phyloP scores from a whole-genome alignment of 1,140 invertebrate genomes.

The Meloidogyne exigua region DNA sequence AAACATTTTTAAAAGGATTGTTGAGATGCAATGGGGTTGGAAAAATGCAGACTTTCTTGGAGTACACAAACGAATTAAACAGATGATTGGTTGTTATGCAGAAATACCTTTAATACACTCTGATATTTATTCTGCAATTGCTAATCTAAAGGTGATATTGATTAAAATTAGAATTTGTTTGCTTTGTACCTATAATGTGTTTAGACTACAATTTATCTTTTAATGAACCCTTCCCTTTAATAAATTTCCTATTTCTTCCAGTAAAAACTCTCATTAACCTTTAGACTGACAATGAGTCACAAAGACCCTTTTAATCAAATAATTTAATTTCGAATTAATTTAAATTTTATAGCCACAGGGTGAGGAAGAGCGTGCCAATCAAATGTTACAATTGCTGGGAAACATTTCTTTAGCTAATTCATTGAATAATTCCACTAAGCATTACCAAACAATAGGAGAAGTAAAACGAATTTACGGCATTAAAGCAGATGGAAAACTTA shows the following conservation, averaged over 20 bases:
- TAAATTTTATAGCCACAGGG: constrained; percentile 39
- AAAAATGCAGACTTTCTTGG: constrained; percentile 53
- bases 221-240: too few relatives aligned
- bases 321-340: constrained; percentile 13
- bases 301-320: too few relatives aligned
- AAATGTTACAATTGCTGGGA: constrained; percentile 36
- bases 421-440: not conserved
- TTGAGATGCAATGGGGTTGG: constrained; percentile 57
- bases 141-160: constrained; percentile 37
- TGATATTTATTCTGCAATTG: constrained; percentile 51
- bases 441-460: constrained; percentile 54
- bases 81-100: constrained; percentile 44
- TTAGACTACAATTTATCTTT: too few relatives aligned
- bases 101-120: constrained; percentile 49
- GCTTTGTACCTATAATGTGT: not conserved
- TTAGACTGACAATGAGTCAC: too few relatives aligned
- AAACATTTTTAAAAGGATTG: constrained; percentile 34
- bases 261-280: too few relatives aligned
- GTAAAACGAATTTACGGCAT: constrained; percentile 55
- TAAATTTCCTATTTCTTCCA: too few relatives aligned
- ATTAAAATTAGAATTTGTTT: constrained; percentile 21
- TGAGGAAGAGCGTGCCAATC: constrained; percentile 43
- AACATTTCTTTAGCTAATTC: constrained; percentile 10
- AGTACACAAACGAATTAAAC: constrained; percentile 48
- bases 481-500: constrained; percentile 36